Conservation (phyloP, 1,140 invertebrate species). For the Sinonovacula constricta region DNA sequence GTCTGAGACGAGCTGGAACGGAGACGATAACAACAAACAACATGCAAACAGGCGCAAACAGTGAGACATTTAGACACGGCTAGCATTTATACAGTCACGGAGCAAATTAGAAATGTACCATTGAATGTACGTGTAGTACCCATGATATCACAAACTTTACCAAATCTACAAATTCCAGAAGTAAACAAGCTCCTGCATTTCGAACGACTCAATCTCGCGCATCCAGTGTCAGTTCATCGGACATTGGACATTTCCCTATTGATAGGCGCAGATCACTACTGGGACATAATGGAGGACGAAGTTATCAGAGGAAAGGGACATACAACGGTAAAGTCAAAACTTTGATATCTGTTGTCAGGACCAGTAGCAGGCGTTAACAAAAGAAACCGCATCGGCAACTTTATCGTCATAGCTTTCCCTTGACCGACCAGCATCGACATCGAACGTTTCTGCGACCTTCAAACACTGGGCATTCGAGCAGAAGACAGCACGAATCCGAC, state of each 20-base stretch:
- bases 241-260: constrained; percentile 27
- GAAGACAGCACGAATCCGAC: neutral
- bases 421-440: neutral
- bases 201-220: constrained; percentile 35
- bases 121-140: constrained; percentile 31
- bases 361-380: no score
- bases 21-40: constrained; percentile 4
- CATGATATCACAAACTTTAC: constrained; percentile 19
- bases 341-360: constrained; percentile 44
- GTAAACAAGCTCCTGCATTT: constrained; percentile 3
- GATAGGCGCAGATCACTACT: no score
- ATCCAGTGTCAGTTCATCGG: constrained; percentile 3
- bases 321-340: constrained; percentile 37
- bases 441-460: neutral
- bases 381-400: neutral
- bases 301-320: constrained; percentile 34
- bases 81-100: constrained; percentile 10
- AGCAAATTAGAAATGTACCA: constrained; percentile 2
- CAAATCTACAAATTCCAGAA: neutral
- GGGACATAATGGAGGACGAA: constrained; percentile 24
- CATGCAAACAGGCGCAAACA: constrained; percentile 20
- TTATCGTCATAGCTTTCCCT: neutral
- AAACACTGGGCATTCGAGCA: neutral
- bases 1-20: neutral
- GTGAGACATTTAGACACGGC: constrained; percentile 13